Evolutionary conservation across 2,888 invertebrate genomes (phyloP).

Genomic region (Catocala nupta): DNA sequence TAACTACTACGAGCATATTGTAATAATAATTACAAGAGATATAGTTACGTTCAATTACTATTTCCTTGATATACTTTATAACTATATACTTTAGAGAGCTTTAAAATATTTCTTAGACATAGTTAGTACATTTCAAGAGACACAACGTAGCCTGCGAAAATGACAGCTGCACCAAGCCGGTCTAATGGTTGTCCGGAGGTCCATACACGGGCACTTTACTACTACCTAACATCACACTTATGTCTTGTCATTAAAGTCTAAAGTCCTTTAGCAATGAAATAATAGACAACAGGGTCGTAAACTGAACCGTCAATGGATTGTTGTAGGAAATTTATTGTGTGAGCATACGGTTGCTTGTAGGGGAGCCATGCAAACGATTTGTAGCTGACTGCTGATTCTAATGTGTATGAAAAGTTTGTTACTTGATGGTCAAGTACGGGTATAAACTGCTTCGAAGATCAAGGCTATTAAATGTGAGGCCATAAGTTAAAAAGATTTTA

Average conservation of each 20-base stretch:
- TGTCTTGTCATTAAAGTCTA: constrained; percentile 23
- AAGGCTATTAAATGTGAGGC: too few relatives aligned
- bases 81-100: too few relatives aligned
- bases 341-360: constrained; percentile 36
- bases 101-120: not conserved
- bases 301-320: constrained; percentile 49
- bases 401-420: not conserved
- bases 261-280: constrained; percentile 26
- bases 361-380: constrained; percentile 37
- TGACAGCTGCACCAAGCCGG: constrained; percentile 68
- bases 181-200: constrained; percentile 67
- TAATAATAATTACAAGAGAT: too few relatives aligned
- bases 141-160: constrained; percentile 64
- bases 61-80: too few relatives aligned
- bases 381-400: constrained; percentile 25
- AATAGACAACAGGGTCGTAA: constrained; percentile 46
- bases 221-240: constrained; percentile 39
- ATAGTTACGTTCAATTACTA: too few relatives aligned
- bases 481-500: too few relatives aligned
- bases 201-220: constrained; percentile 33
- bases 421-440: too few relatives aligned
- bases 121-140: constrained; percentile 22
- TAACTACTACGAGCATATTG: too few relatives aligned
- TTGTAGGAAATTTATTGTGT: constrained; percentile 50
- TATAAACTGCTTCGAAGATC: too few relatives aligned